Conservation (phyloP, 2,888 invertebrate genomes). For the Cetonia aurata region DNA sequence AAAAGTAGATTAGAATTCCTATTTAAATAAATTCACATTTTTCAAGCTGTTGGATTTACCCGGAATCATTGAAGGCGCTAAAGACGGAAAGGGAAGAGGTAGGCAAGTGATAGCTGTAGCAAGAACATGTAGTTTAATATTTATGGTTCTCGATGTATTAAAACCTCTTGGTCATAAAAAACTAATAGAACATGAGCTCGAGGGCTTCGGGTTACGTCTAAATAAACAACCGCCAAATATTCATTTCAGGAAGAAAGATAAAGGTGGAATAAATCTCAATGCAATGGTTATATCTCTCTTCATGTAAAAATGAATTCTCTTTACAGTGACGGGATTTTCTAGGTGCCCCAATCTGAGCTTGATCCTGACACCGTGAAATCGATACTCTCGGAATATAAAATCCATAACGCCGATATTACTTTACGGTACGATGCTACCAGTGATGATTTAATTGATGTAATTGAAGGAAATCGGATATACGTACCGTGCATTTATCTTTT, state of each 20-base stretch:
- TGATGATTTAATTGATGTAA: conserved; percentile 98
- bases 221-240: conserved; percentile 99
- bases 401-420: conserved; percentile 98
- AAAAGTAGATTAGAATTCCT: too few relatives aligned
- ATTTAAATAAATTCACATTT: not conserved
- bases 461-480: conserved; percentile 98
- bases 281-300: conserved; percentile 73
- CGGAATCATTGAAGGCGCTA: conserved; percentile 99
- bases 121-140: conserved; percentile 96
- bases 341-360: conserved; percentile 91
- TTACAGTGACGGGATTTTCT: conserved; percentile 50
- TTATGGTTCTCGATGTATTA: conserved; percentile 96
- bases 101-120: conserved; percentile 99
- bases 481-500: conserved; percentile 98
- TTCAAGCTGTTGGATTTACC: conserved; percentile 94
- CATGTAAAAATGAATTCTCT: conserved; percentile 21
- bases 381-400: conserved; percentile 97
- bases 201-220: conserved; percentile 96
- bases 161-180: conserved; percentile 98
- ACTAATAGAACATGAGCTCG: conserved; percentile 96
- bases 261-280: conserved; percentile 98
- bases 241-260: conserved; percentile 95
- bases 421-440: conserved; percentile 94
- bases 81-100: conserved; percentile 99
- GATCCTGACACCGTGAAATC: conserved; percentile 95